Conservation (phyloP, 2,797 vertebrate genomes). For the Lycodopsis pacificus region DNA sequence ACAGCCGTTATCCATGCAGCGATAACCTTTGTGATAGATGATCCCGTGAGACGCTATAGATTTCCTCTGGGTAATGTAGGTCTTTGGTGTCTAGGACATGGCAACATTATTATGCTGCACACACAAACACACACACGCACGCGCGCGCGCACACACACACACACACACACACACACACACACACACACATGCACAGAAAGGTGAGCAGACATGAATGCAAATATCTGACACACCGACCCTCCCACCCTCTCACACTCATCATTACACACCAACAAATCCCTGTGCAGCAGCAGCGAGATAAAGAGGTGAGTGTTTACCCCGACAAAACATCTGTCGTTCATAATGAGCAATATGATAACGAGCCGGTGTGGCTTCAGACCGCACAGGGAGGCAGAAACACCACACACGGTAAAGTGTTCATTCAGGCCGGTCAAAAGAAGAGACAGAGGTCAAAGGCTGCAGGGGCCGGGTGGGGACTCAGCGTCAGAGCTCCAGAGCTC, state of each 20-base stretch:
- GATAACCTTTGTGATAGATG: conserved; percentile 78
- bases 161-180: conserved; percentile 34
- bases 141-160: conserved; percentile 41
- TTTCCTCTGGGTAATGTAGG: conserved; percentile 67
- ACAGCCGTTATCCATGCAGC: conserved; percentile 52
- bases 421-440: neutral
- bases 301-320: conserved; percentile 57
- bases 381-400: conserved; percentile 16
- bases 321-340: conserved; percentile 64
- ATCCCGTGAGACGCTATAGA: conserved; percentile 57
- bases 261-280: conserved; percentile 54
- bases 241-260: conserved; percentile 32
- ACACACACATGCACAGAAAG: conserved; percentile 18
- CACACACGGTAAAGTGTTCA: neutral
- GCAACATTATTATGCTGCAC: conserved; percentile 68
- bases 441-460: conserved; percentile 40
- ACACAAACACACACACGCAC: conserved; percentile 23
- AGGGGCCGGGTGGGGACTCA: neutral
- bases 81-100: conserved; percentile 67
- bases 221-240: conserved; percentile 39
- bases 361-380: conserved; percentile 16
- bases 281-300: conserved; percentile 42
- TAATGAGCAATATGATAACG: conserved; percentile 65
- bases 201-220: conserved; percentile 52
- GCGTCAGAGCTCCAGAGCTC: neutral